Evolutionary conservation across 2,888 invertebrate species (phyloP).

Genomic region (Sympetrum striolatum): DNA sequence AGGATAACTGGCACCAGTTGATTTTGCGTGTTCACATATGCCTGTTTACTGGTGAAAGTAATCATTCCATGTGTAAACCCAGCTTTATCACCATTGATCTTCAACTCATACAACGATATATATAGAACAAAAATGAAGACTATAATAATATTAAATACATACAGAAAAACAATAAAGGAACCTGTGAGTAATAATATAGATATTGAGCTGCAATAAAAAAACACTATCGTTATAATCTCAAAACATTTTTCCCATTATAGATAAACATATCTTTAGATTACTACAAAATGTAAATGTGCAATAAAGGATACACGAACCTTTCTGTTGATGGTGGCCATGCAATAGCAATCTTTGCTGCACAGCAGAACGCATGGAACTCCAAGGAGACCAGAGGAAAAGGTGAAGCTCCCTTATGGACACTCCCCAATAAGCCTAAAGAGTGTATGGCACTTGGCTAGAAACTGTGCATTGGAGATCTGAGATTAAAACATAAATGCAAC

Average conservation of each 20-base stretch:
- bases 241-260: neutral
- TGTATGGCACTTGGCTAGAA: constrained; percentile 78
- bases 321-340: constrained; percentile 60
- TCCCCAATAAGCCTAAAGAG: constrained; percentile 79
- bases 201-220: too few species aligned
- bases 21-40: too few species aligned
- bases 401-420: constrained; percentile 79
- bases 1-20: too few species aligned
- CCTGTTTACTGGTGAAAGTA: too few species aligned
- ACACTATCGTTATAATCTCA: neutral
- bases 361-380: constrained; percentile 70
- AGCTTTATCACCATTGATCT: too few species aligned
- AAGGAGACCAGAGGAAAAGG: constrained; percentile 76
- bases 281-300: neutral
- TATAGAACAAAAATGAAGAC: too few species aligned
- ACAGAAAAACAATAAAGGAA: too few species aligned
- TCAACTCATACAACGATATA: too few species aligned
- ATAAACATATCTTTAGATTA: too few species aligned
- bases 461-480: constrained; percentile 76
- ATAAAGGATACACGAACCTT: constrained; percentile 53
- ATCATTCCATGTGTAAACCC: too few species aligned
- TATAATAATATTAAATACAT: too few species aligned
- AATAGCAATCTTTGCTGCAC: constrained; percentile 66
- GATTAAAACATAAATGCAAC: constrained; percentile 53
- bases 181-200: too few species aligned